phyloP scores from a whole-genome alignment of 2,113 vertebrate genomes.

The Nycticorax nycticorax region DNA sequence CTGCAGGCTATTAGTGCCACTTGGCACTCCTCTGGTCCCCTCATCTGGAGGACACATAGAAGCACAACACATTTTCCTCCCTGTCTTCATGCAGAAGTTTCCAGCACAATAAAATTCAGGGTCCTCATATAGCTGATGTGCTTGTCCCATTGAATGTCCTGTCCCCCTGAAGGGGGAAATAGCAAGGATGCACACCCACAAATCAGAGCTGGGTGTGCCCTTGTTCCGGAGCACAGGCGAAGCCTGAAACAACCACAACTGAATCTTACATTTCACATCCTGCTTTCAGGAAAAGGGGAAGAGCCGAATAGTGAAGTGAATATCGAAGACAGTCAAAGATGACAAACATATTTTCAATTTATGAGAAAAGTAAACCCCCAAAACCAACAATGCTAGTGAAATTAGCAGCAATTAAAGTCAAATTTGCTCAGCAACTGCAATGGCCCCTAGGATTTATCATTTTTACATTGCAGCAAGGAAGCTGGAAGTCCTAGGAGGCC shows the following conservation, averaged over 20 bases:
- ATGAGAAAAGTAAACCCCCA: not conserved
- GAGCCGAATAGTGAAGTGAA: not conserved
- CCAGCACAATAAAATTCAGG: not conserved
- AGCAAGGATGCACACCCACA: not conserved
- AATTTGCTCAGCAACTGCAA: not conserved
- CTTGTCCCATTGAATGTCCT: not conserved
- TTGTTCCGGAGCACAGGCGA: not conserved
- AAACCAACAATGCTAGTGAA: not conserved
- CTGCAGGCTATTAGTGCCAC: not conserved
- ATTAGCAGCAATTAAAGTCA: not conserved
- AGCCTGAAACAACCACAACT: not conserved
- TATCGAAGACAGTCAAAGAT: not conserved
- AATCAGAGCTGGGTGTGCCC: not conserved
- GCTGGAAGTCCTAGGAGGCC: not conserved
- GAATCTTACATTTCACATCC: not conserved
- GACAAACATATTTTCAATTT: not conserved
- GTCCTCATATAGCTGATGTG: not conserved
- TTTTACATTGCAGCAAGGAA: not conserved
- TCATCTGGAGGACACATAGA: not conserved
- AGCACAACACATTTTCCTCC: not conserved
- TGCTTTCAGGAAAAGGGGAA: not conserved
- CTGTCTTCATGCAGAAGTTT: not conserved
- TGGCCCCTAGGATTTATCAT: not conserved
- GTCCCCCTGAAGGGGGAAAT: not conserved
- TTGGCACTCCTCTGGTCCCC: not conserved